Base-by-base conservation (phyloP, 2,797 vertebrate species). In the Acanthis flammea region DNA sequence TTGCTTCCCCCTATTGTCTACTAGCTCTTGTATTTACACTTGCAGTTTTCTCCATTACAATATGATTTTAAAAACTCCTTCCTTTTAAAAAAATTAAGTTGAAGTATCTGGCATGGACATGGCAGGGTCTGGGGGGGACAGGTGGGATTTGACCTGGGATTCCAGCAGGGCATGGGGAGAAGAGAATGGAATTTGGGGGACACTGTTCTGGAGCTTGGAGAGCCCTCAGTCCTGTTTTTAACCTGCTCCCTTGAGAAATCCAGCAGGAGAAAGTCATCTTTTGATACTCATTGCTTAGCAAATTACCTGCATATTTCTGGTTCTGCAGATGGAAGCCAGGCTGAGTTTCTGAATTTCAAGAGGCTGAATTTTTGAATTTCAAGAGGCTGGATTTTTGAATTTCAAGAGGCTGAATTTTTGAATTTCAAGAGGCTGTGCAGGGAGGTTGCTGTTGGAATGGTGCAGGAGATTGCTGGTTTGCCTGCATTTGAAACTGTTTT, bases 81-180 rank as follows among this genome's bases (percentile, higher is more conserved):
- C 1, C 3, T 31, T 75, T 53, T 58, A 31, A 9, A 87, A 65
- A 89, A 79, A 35, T 14, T 16, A 35, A 22, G 10, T 7, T 30
- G 10, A 41, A 44, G 3, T 10, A 0, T 50, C 19, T 65, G 66
- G 1, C 14, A 12, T 4, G 50, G 18, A 19, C 3, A 9, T 16
- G 17, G 17, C 2, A 8, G 3, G 35, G 8, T 19, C 1, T 5
- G 28, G 3, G 42, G 42, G 6, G 2, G 27, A 6, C 0, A 0
- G 37, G 3, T 4, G 19, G 6, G 9, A 12, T 67, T 71, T 61
- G 50, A 50, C 3, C 18, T 31, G 23, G 5, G 9, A 4, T 14
- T 35, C 12, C 5, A 37, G n/a, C 16, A 28, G 39, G 22, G 44
- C 4, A 30, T 6, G 14, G 37, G 33, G 65, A 35, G 9, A 31